phyloP scores from a whole-genome alignment of 1,140 invertebrate genomes.

The Drosophila nigrodunni region DNA sequence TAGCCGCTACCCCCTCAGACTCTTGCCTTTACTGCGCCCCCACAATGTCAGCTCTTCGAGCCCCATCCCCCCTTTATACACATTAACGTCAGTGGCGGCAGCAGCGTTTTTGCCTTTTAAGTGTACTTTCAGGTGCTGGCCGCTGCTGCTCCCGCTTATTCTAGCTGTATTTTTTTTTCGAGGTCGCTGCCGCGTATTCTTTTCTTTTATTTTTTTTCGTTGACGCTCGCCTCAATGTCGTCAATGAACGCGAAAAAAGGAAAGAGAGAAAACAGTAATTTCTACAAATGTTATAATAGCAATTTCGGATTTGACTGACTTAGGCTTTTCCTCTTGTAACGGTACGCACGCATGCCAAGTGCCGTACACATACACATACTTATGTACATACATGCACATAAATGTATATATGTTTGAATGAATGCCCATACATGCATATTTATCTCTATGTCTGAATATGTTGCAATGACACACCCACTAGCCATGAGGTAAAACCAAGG shows the following conservation, averaged over 20 bases:
- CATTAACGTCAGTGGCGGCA: constrained; percentile 65
- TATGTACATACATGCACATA: constrained; percentile 24
- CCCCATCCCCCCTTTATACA: constrained; percentile 32
- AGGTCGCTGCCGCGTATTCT: constrained; percentile 57
- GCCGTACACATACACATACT: constrained; percentile 33
- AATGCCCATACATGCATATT: constrained; percentile 5
- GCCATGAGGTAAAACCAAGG: neutral
- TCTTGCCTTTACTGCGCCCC: constrained; percentile 23
- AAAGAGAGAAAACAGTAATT: neutral
- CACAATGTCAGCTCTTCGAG: constrained; percentile 31
- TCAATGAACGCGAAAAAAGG: constrained; percentile 61
- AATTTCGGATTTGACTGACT: constrained; percentile 24
- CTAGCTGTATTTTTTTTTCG: constrained; percentile 73
- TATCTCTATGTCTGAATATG: neutral
- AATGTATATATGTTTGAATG: neutral
- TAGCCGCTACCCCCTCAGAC: constrained; percentile 16
- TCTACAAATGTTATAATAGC: constrained; percentile 23
- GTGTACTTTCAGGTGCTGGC: constrained; percentile 74
- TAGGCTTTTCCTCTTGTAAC: constrained; percentile 54
- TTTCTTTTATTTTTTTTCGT: constrained; percentile 49
- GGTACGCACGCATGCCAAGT: constrained; percentile 66
- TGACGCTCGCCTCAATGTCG: constrained; percentile 72
- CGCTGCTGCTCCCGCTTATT: constrained; percentile 54
- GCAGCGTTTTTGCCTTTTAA: constrained; percentile 55
- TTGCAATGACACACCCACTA: constrained; percentile 17